These are phyloP conservation scores for Phyllostomus discolor DNA, from an alignment of 2,113 vertebrate species.

Conservation along the genomic window DNA sequence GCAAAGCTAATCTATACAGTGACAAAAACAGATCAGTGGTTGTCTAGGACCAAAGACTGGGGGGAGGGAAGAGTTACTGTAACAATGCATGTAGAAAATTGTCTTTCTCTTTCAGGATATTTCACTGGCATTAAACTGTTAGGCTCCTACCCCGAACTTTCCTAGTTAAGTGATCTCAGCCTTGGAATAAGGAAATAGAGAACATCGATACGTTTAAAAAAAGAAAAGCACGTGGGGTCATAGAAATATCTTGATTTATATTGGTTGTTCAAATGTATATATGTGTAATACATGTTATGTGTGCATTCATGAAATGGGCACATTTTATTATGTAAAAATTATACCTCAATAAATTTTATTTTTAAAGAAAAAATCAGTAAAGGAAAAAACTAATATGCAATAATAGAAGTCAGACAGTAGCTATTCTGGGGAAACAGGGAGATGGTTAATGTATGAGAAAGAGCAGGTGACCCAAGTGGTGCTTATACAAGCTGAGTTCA, in stretches of 20 bases:
- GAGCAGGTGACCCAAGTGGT: neutral
- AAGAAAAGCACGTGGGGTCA: neutral
- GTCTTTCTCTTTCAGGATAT: neutral
- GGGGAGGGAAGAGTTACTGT: neutral
- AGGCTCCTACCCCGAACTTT: neutral
- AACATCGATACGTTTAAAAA: neutral
- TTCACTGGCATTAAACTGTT: neutral
- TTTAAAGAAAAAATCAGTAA: neutral
- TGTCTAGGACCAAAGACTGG: neutral
- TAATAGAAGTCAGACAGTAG: neutral
- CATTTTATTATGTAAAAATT: neutral
- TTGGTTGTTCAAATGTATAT: neutral
- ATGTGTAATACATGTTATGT: neutral
- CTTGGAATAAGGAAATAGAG: neutral
- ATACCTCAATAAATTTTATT: neutral
- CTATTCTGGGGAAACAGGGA: neutral
- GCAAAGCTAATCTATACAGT: neutral
- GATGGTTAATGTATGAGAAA: neutral
- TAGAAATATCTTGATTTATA: neutral
- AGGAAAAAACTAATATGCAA: neutral
- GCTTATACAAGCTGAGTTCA: neutral
- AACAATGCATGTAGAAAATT: neutral
- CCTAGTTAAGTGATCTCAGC: neutral
- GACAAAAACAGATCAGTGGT: neutral
- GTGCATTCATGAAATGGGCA: neutral